Evolutionary conservation across 2,113 vertebrate species (phyloP).

Genomic region (Tinamus guttatus): DNA sequence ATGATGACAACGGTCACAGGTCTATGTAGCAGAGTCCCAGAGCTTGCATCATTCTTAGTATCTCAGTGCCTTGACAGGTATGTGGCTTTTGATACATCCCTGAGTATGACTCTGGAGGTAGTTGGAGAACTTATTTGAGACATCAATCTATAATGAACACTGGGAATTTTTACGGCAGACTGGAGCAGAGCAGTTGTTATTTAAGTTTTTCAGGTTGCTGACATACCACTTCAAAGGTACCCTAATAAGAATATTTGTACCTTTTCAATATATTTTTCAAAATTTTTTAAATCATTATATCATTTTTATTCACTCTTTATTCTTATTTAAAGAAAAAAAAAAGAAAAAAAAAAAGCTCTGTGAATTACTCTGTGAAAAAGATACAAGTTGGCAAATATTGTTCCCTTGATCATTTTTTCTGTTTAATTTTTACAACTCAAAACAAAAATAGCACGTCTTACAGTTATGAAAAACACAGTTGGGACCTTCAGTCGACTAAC

Average conservation of each 20-base stretch:
- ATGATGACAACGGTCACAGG: conserved; percentile 9
- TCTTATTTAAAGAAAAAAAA: neutral
- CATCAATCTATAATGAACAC: conserved; percentile 49
- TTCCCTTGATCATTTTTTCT: neutral
- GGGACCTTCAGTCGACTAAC: no score
- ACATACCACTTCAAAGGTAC: neutral
- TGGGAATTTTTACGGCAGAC: conserved; percentile 14
- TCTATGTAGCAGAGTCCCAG: conserved; percentile 35
- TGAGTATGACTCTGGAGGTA: neutral
- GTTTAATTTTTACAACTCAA: neutral
- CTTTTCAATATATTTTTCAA: neutral
- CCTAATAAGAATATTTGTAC: neutral
- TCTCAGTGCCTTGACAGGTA: conserved; percentile 33
- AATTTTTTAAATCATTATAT: neutral
- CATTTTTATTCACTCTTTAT: neutral
- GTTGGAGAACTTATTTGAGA: conserved; percentile 41
- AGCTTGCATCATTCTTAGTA: conserved; percentile 40
- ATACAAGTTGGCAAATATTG: neutral
- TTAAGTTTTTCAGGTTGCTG: conserved; percentile 14
- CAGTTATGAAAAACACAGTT: neutral
- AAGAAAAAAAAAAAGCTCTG: neutral
- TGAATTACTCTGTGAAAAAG: neutral
- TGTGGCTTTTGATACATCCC: conserved; percentile 21
- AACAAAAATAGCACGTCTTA: neutral
- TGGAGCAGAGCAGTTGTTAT: neutral